Evolutionary conservation across 2,113 vertebrate genomes (phyloP).

Genomic region (Rynchops niger): DNA sequence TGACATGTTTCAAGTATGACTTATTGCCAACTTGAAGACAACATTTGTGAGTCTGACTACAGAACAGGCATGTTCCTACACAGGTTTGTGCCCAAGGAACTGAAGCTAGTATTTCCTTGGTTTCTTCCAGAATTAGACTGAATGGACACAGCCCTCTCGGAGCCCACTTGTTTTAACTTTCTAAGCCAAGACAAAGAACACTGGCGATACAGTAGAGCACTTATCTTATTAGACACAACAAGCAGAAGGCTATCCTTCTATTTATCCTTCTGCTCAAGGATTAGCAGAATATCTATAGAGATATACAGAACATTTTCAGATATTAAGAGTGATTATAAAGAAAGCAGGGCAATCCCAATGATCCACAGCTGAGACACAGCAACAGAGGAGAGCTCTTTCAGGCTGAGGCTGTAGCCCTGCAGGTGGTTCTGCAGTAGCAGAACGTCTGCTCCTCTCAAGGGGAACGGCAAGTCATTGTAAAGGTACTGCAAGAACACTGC

Average conservation of each 20-base stretch:
- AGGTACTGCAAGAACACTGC: background rate
- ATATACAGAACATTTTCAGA: background rate
- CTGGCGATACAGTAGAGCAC: background rate
- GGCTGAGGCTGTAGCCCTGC: accelerated
- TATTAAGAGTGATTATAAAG: background rate
- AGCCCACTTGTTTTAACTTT: background rate
- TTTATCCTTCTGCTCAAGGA: background rate
- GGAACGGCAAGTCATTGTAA: background rate
- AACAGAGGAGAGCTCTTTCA: background rate
- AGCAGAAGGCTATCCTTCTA: background rate
- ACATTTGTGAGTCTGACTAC: accelerated
- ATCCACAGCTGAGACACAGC: background rate
- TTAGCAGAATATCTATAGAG: background rate
- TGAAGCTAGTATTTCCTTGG: background rate
- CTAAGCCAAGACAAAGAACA: background rate
- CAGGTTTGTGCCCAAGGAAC: background rate
- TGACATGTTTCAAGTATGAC: background rate
- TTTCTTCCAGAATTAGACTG: background rate
- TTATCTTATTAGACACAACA: background rate
- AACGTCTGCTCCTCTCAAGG: background rate
- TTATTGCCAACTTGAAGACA: background rate
- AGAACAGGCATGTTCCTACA: accelerated
- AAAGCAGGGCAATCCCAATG: background rate
- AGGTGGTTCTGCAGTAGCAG: background rate
- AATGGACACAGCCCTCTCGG: background rate